Evolutionary conservation across 2,888 invertebrate genomes (phyloP).

Genomic region (Masnerella sp.): DNA sequence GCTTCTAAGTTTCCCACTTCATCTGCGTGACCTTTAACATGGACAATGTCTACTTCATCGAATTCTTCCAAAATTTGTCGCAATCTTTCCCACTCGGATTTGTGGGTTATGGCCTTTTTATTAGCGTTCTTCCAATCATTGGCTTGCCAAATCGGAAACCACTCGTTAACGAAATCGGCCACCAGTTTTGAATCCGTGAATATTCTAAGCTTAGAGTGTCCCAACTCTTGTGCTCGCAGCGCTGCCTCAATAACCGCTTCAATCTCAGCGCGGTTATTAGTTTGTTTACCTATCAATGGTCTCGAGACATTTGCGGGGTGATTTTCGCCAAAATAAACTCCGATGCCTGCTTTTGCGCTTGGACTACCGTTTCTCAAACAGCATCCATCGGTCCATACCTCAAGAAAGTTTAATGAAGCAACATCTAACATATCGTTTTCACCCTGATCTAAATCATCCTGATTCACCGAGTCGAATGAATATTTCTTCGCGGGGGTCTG

Average conservation of each 20-base stretch:
- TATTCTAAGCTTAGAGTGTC: neutral
- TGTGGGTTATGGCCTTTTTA: neutral
- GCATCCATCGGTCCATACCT: slow-evolving; percentile 17
- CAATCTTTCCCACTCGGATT: neutral
- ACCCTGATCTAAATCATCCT: too few species aligned
- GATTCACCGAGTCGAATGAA: neutral
- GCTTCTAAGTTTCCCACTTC: neutral
- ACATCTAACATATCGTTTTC: neutral
- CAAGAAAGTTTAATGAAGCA: neutral
- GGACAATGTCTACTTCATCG: neutral
- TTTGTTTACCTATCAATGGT: neutral
- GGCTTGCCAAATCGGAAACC: neutral
- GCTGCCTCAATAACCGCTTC: neutral
- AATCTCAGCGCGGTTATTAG: slow-evolving; percentile 15
- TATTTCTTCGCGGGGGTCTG: neutral
- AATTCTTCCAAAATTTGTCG: neutral
- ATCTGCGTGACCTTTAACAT: neutral
- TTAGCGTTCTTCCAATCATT: neutral
- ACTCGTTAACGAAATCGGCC: neutral
- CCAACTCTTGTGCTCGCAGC: neutral
- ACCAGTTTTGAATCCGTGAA: neutral
- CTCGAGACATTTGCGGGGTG: slow-evolving; percentile 6
- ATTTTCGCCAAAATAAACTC: neutral
- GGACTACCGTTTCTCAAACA: slow-evolving; percentile 2
- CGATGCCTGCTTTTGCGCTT: neutral